These are phyloP conservation scores for Nesoenas mayeri DNA, from an alignment of 2,113 vertebrate species.

Conservation along the genomic window DNA sequence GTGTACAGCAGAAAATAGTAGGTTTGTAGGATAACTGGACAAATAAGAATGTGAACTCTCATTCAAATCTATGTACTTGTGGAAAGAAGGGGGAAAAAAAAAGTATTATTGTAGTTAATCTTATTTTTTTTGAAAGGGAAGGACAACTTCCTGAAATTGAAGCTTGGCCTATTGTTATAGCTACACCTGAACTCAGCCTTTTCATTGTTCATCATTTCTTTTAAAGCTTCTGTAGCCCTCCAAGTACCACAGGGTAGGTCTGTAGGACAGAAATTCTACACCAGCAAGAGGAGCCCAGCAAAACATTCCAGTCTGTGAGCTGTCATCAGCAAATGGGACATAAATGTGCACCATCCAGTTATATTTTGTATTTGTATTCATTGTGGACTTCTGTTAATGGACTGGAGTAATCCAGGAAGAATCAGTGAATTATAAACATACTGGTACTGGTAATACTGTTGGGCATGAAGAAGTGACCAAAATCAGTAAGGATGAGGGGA, in stretches of 20 bases:
- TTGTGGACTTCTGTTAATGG: neutral
- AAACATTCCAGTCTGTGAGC: constrained; percentile 17
- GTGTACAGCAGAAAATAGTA: neutral
- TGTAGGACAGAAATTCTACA: constrained; percentile 22
- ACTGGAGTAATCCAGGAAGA: neutral
- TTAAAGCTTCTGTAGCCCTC: constrained; percentile 11
- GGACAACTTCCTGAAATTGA: constrained; percentile 22
- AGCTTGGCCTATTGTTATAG: constrained; percentile 3
- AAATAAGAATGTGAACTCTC: neutral
- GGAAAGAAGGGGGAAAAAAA: neutral
- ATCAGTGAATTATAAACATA: neutral
- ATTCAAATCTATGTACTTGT: neutral
- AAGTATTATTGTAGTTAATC: neutral
- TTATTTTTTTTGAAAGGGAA: neutral
- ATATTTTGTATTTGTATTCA: neutral
- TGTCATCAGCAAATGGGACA: constrained; percentile 13
- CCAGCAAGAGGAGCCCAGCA: constrained; percentile 2
- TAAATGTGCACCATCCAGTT: neutral
- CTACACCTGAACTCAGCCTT: neutral
- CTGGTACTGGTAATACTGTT: neutral
- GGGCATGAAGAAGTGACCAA: neutral
- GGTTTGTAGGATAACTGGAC: neutral
- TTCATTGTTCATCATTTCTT: neutral
- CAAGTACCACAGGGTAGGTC: neutral
- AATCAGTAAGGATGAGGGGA: neutral